phyloP scores from a whole-genome alignment of 2,888 invertebrate genomes.

The Tetrapedia diversipes region DNA sequence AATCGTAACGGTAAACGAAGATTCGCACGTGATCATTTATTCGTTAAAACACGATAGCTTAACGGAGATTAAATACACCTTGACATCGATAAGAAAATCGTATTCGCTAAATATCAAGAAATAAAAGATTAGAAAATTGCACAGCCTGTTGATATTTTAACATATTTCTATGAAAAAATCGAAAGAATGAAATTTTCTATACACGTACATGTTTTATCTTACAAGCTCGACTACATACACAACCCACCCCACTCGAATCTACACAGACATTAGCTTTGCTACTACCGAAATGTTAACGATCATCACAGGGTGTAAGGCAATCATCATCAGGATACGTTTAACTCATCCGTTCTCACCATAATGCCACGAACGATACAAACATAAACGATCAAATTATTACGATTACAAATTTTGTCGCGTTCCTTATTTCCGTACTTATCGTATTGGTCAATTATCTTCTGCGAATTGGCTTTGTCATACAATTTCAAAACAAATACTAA shows the following conservation, averaged over 20 bases:
- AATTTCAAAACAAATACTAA: slow-evolving; percentile 47
- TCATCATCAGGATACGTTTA: slow-evolving; percentile 31
- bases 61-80: slow-evolving; percentile 43
- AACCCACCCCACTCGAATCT: background rate
- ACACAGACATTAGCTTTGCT: slow-evolving; percentile 4
- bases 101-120: slow-evolving; percentile 36
- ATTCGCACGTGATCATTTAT: slow-evolving; percentile 38
- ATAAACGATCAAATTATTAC: slow-evolving; percentile 15
- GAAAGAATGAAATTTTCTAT: slow-evolving; percentile 42
- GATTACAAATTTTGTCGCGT: slow-evolving; percentile 33
- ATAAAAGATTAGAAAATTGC: slow-evolving; percentile 56
- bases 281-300: slow-evolving; percentile 12
- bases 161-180: slow-evolving; percentile 29
- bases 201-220: slow-evolving; percentile 33
- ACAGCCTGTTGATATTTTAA: slow-evolving; percentile 62
- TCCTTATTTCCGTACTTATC: slow-evolving; percentile 8
- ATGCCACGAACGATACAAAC: slow-evolving; percentile 33
- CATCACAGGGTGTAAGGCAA: slow-evolving; percentile 34
- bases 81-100: slow-evolving; percentile 39
- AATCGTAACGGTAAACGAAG: slow-evolving; percentile 37
- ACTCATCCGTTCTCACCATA: slow-evolving; percentile 19
- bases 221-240: slow-evolving; percentile 31
- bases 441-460: slow-evolving; percentile 23
- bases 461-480: slow-evolving; percentile 22
- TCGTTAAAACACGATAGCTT: slow-evolving; percentile 34